phyloP scores from a whole-genome alignment of 2,888 invertebrate genomes.

The Sarcophaga variegata region DNA sequence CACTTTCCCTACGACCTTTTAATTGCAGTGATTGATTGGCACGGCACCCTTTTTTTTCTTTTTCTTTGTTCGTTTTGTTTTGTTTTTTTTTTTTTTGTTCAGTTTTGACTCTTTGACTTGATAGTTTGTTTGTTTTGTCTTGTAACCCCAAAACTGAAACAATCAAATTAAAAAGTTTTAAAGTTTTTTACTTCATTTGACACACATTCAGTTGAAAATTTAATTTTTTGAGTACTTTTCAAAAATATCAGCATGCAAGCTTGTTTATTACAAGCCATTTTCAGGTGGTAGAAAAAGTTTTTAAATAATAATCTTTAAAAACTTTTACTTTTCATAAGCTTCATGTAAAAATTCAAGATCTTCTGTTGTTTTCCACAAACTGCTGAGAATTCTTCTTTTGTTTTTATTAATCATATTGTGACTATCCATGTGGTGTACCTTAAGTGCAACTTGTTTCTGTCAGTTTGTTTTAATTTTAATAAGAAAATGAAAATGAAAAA shows the following conservation, averaged over 20 bases:
- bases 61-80: no score
- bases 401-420: not conserved
- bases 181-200: not conserved
- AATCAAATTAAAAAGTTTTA: not conserved
- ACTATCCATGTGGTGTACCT: not conserved
- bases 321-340: no score
- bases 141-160: not conserved
- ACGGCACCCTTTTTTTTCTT: no score
- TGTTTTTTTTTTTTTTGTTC: no score
- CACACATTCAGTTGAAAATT: not conserved
- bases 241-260: not conserved
- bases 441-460: not conserved
- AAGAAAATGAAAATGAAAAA: constrained; percentile 12
- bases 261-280: no score
- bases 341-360: no score
- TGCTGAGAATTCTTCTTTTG: not conserved
- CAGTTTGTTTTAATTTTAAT: constrained; percentile 28
- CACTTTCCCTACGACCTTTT: no score
- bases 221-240: not conserved
- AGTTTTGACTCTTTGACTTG: constrained; percentile 13
- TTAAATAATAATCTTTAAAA: no score
- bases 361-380: not conserved
- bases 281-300: no score
- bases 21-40: no score
- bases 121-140: not conserved